phyloP scores from a whole-genome alignment of 2,888 invertebrate species.

The Chromoteleia sp. region DNA sequence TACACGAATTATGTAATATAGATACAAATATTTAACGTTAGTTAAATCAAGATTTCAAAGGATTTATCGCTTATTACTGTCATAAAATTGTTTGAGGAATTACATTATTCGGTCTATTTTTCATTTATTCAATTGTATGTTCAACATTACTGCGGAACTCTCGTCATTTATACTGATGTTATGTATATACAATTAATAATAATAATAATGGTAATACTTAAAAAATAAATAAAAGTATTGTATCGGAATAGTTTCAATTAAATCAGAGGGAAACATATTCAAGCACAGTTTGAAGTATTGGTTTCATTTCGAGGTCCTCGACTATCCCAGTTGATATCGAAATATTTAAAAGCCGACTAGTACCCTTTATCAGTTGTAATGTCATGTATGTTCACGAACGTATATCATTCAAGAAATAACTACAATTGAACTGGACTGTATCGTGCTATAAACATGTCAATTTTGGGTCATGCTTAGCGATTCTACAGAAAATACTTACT shows the following conservation, averaged over 20 bases:
- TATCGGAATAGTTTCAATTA: constrained; percentile 11
- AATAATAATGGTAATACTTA: neutral
- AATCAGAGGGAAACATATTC: constrained; percentile 21
- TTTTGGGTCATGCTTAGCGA: constrained; percentile 65
- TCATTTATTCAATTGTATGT: too few relatives aligned
- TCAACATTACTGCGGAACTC: too few relatives aligned
- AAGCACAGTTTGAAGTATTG: constrained; percentile 24
- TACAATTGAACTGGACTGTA: constrained; percentile 55
- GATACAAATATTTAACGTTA: too few relatives aligned
- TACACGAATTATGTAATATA: too few relatives aligned
- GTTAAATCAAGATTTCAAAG: too few relatives aligned
- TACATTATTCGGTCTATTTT: too few relatives aligned
- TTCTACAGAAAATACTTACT: constrained; percentile 67
- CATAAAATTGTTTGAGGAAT: too few relatives aligned
- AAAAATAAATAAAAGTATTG: neutral
- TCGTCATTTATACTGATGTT: too few relatives aligned
- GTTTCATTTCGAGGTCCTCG: constrained; percentile 31
- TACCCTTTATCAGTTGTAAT: constrained; percentile 64
- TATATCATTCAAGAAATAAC: constrained; percentile 57
- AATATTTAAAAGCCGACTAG: constrained; percentile 49
- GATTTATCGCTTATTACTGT: too few relatives aligned
- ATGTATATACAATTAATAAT: too few relatives aligned
- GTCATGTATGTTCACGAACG: constrained; percentile 55
- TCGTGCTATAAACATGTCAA: constrained; percentile 66
- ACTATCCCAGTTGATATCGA: constrained; percentile 42